Conservation (phyloP, 2,888 invertebrate genomes). For the Tipula confusa region DNA sequence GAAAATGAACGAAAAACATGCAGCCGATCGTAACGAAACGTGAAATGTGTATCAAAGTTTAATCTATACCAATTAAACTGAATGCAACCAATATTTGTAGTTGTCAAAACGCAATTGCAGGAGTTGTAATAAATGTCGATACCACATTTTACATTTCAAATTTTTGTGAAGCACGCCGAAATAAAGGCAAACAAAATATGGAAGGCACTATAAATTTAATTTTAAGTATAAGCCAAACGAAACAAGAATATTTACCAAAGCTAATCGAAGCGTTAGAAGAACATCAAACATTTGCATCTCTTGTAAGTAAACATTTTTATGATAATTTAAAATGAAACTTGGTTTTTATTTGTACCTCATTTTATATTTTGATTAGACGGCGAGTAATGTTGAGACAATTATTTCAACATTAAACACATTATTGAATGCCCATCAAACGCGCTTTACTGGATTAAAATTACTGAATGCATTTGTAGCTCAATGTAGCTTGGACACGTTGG, state of each 20-base stretch:
- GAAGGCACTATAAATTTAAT: conserved; percentile 39
- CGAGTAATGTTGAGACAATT: conserved; percentile 31
- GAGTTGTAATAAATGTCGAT: too few species aligned
- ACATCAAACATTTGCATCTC: conserved; percentile 39
- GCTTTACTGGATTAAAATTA: conserved; percentile 38
- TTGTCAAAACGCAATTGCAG: too few species aligned
- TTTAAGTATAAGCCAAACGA: conserved; percentile 38
- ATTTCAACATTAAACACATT: conserved; percentile 39
- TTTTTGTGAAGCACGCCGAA: too few species aligned
- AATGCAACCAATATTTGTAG: too few species aligned
- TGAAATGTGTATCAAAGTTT: too few species aligned
- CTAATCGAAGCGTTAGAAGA: conserved; percentile 40
- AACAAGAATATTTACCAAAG: conserved; percentile 36
- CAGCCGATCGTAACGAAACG: too few species aligned
- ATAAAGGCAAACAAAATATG: conserved; percentile 37
- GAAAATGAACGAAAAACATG: too few species aligned
- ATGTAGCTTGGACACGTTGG: conserved; percentile 38
- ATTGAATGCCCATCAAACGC: conserved; percentile 38
- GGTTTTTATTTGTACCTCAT: neutral
- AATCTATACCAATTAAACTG: too few species aligned
- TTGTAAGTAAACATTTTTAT: conserved; percentile 39
- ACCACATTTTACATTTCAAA: too few species aligned
- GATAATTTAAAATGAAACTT: neutral
- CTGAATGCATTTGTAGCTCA: conserved; percentile 39
- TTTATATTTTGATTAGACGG: conserved; percentile 29